Evolutionary conservation across 2,797 vertebrate genomes (phyloP), one percentile per base, ranked within the genome.

Genomic region (Channallabes apus): DNA sequence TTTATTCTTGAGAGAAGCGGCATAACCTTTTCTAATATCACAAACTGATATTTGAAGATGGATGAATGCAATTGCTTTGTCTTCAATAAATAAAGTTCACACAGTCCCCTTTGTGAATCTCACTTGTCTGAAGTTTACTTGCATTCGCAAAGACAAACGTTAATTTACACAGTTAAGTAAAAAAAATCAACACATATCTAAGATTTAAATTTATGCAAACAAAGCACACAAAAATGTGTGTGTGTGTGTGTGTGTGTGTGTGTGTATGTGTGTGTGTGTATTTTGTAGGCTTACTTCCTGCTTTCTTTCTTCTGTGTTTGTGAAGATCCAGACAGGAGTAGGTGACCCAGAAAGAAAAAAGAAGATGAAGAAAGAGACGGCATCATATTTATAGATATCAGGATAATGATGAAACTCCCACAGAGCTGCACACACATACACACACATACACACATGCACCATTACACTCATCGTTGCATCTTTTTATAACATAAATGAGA

Each of bases 361-460:
- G 86, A 93, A 90, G 92, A 83, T 90, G 87, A 88, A 90, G 84
- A 86, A 88, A n/a, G n/a, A 92, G 90, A 91, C 85, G 90, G 88
- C 90, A 87, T 89, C 93, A 92, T 95, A 94, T 95, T 94, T 94
- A 93, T 94, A 95, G 94, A 94, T 92, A 92, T 84, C 88, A 92
- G 92, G 90, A 93, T 94, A 94, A 94, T 91, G 91, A 93, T 88
- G 91, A 86, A 85, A 82, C 88, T 82, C 91, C 91, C 88, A 88
- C 86, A 79, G 59, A 82, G 76, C 18, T 18, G 54, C 81, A 51
- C 51, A 75, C 59, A 80, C 41, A 82, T 61, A n/a, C 41, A 78
- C 65, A 80, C 59, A 76, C 58, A 88, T 86, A 90, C 61, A 91
- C 90, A 86, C 68, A 56, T 71, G 12, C 46, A 79, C 62, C 46